Evolutionary conservation across 2,888 invertebrate genomes (phyloP).

Genomic region (Drosophila demipolita): DNA sequence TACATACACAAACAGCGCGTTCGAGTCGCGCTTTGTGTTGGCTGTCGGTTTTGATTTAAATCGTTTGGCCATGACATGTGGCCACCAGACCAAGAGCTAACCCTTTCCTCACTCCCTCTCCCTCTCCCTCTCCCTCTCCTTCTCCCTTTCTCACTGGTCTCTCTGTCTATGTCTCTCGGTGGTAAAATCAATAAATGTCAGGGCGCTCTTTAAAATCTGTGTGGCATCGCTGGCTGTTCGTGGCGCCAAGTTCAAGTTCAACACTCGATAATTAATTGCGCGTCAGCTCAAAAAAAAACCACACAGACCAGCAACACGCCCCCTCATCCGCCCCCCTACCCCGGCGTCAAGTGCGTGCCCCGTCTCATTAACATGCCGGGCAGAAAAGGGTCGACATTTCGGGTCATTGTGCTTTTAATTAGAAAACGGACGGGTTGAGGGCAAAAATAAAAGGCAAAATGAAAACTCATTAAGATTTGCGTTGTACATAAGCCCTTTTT

Average conservation of each 20-base stretch:
- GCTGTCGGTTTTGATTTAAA: constrained; percentile 78
- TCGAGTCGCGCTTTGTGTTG: constrained; percentile 38
- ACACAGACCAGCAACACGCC: neutral
- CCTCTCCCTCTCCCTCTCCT: neutral
- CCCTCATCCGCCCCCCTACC: neutral
- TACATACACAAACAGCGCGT: constrained; percentile 14
- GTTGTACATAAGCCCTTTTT: constrained; percentile 48
- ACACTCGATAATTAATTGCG: constrained; percentile 80
- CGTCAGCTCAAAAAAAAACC: constrained; percentile 28
- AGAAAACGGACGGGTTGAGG: constrained; percentile 50
- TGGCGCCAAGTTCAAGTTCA: constrained; percentile 75
- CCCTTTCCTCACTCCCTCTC: neutral
- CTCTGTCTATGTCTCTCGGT: neutral
- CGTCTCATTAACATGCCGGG: constrained; percentile 55
- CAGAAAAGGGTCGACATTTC: constrained; percentile 24
- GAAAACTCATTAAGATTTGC: constrained; percentile 76
- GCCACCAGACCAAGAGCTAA: constrained; percentile 55
- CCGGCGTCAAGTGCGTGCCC: constrained; percentile 57
- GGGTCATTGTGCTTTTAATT: constrained; percentile 80
- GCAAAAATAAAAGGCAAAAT: constrained; percentile 33
- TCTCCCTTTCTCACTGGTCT: neutral
- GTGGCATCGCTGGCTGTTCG: neutral
- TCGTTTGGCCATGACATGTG: constrained; percentile 76
- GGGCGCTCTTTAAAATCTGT: constrained; percentile 41
- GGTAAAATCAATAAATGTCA: constrained; percentile 61